These are phyloP conservation scores for Andrena flavipes DNA, from an alignment of 2,888 invertebrate species.

Conservation along the genomic window DNA sequence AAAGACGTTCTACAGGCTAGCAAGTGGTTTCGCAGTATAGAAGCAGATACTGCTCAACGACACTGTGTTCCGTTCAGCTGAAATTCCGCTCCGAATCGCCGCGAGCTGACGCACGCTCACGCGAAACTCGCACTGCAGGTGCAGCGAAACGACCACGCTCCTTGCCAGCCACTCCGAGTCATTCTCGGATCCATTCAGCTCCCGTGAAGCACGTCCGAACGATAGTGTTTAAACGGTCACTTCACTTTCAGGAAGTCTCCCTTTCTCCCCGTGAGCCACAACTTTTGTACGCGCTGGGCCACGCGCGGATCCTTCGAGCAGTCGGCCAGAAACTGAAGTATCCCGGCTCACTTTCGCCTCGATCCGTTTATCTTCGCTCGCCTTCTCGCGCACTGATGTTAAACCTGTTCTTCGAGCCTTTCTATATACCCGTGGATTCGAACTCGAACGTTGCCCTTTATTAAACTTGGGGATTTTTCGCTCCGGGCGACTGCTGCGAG, in stretches of 20 bases:
- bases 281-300: not conserved
- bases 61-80: not conserved
- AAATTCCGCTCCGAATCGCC: constrained; percentile 35
- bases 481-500: not conserved
- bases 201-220: no score
- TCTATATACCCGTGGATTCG: constrained; percentile 34
- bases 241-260: not conserved
- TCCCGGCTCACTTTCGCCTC: constrained; percentile 56
- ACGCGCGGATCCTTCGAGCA: constrained; percentile 40
- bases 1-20: not conserved
- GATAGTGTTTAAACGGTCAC: not conserved
- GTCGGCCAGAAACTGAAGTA: constrained; percentile 52
- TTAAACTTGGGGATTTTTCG: constrained; percentile 21
- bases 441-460: constrained; percentile 15
- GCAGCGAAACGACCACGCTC: constrained; percentile 35
- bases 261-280: not conserved
- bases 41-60: not conserved
- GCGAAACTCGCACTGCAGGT: constrained; percentile 44
- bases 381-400: constrained; percentile 53
- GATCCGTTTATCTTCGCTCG: constrained; percentile 59
- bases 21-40: not conserved
- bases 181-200: constrained; percentile 1
- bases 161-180: constrained; percentile 17
- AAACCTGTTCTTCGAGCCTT: constrained; percentile 57
- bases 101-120: constrained; percentile 8